These are phyloP conservation scores for Symphodus melops DNA, from an alignment of 2,113 vertebrate species.

Conservation along the genomic window DNA sequence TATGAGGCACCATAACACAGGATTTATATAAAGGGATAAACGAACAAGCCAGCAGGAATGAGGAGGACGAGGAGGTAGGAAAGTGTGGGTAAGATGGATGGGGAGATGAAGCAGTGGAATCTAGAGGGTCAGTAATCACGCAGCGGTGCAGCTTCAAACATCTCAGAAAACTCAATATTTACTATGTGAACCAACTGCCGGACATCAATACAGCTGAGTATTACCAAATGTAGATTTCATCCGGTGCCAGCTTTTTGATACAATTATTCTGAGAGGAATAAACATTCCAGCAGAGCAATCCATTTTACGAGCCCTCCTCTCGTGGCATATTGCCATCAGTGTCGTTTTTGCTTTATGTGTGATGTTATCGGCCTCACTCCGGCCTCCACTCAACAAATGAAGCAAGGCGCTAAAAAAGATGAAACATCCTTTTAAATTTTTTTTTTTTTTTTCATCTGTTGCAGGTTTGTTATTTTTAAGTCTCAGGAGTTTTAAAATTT, in stretches of 20 bases:
- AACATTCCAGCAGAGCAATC: constrained; percentile 61
- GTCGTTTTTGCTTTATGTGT: constrained; percentile 42
- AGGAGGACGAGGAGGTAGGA: constrained; percentile 21
- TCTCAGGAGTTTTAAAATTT: too few relatives aligned
- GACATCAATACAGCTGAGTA: constrained; percentile 60
- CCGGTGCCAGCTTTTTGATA: constrained; percentile 49
- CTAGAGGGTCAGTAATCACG: constrained; percentile 48
- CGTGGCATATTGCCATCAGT: constrained; percentile 32
- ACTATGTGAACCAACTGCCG: constrained; percentile 31
- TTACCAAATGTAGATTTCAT: constrained; percentile 65
- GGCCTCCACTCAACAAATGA: constrained; percentile 22
- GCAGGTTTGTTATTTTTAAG: too few relatives aligned
- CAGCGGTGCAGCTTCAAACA: constrained; percentile 44
- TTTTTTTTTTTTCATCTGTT: too few relatives aligned
- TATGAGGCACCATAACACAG: constrained; percentile 53
- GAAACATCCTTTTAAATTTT: too few relatives aligned
- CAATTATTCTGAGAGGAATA: constrained; percentile 45
- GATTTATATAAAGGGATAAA: constrained; percentile 68
- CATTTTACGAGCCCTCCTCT: constrained; percentile 39
- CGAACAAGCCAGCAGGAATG: constrained; percentile 42
- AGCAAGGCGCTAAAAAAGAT: neutral
- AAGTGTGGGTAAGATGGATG: constrained; percentile 42
- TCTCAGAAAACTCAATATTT: constrained; percentile 63
- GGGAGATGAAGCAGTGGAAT: constrained; percentile 35
- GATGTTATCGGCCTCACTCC: constrained; percentile 22